A percentile compares a stretch with the other conserved stretches of the same genome.
Conservation (phyloP, 2,797 vertebrate species). For the Ambastaia sidthimunki region DNA sequence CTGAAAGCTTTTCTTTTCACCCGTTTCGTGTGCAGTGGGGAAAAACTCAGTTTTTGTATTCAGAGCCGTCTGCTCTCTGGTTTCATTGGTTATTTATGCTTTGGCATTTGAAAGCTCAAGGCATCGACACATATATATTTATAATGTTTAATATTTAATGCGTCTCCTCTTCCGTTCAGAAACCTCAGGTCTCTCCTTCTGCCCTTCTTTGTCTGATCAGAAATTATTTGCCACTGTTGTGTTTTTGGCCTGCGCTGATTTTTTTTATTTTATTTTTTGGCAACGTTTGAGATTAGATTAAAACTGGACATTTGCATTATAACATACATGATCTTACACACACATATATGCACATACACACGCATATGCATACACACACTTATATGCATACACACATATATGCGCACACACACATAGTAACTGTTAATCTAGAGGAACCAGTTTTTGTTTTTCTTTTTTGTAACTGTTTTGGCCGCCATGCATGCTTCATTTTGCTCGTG, state of each 20-base stretch:
- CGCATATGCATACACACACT: no score
- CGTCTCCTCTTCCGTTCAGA: constrained; percentile 22
- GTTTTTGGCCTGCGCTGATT: neutral
- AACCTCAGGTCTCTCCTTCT: constrained; percentile 24
- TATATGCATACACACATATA: no score
- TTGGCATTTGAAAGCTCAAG: constrained; percentile 51
- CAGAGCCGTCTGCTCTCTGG: constrained; percentile 29
- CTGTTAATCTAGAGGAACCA: no score
- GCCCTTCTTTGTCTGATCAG: constrained; percentile 18
- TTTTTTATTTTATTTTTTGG: neutral
- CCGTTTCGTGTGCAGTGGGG: constrained; percentile 19
- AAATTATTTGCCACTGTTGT: neutral
- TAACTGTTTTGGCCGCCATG: neutral
- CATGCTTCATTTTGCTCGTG: neutral
- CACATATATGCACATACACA: no score
- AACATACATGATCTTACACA: no score
- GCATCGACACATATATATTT: constrained; percentile 48
- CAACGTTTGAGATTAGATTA: no score
- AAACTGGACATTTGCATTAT: no score
- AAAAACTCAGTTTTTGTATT: constrained; percentile 33
- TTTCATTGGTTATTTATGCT: constrained; percentile 56
- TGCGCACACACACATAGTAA: no score
- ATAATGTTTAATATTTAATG: constrained; percentile 54
- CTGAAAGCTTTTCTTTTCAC: constrained; percentile 11
- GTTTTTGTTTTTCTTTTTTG: no score